These are phyloP conservation scores for Babyrousa celebensis DNA, from an alignment of 2,797 vertebrate genomes.

Conservation along the genomic window DNA sequence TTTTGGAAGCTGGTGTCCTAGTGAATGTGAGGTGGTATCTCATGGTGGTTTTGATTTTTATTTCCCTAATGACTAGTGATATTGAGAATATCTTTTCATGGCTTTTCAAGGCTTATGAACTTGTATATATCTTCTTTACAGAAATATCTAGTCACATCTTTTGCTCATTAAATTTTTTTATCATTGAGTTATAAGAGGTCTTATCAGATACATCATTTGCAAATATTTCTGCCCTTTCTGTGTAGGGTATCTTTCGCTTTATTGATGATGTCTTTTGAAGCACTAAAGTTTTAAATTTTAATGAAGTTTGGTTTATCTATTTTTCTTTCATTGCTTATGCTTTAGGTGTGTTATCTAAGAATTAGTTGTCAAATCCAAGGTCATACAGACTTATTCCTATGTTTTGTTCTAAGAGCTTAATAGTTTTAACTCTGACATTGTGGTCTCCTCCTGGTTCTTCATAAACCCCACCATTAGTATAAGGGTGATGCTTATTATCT, in stretches of 20 bases:
- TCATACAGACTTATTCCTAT: background rate
- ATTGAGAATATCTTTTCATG: background rate
- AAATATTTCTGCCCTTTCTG: background rate
- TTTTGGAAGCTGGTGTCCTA: background rate
- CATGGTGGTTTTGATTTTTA: background rate
- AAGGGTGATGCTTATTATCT: no score
- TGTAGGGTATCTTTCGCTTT: background rate
- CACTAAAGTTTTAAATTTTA: slow-evolving; percentile 9
- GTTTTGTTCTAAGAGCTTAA: slow-evolving; percentile 11
- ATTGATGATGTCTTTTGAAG: background rate
- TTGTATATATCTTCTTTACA: background rate
- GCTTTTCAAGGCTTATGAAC: no score
- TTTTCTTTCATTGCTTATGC: background rate
- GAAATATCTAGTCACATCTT: background rate
- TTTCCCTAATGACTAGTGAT: background rate
- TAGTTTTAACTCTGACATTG: background rate
- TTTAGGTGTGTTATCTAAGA: background rate
- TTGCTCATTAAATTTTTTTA: slow-evolving; percentile 14
- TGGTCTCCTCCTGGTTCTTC: background rate
- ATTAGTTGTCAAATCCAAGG: background rate
- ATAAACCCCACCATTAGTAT: no score
- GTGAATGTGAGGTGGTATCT: background rate
- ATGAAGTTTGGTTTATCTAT: background rate
- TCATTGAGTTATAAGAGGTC: background rate
- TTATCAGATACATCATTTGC: background rate